Evolutionary conservation across 2,797 vertebrate genomes (phyloP).

Genomic region (Sparus aurata): DNA sequence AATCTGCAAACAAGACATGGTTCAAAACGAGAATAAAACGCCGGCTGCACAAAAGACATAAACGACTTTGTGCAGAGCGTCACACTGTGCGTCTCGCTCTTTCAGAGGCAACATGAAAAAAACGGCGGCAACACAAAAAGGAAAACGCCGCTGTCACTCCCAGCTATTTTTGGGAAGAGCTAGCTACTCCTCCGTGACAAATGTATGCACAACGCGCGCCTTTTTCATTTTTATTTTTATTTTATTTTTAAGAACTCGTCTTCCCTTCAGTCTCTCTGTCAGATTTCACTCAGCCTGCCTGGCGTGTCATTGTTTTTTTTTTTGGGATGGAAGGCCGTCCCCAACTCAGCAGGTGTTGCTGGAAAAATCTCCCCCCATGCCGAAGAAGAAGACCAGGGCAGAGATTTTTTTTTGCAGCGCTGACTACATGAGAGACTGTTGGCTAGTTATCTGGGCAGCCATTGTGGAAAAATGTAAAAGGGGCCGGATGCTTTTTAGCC

Average conservation of each 20-base stretch:
- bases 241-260: constrained; percentile 25
- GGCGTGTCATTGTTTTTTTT: constrained; percentile 36
- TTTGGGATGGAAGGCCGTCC: constrained; percentile 25
- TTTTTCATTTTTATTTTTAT: too few species aligned
- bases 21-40: neutral
- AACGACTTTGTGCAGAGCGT: constrained; percentile 1
- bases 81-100: neutral
- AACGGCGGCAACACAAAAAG: constrained; percentile 24
- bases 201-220: constrained; percentile 41
- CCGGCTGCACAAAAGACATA: neutral
- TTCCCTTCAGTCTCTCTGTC: neutral
- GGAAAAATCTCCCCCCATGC: constrained; percentile 25
- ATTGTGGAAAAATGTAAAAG: constrained; percentile 49
- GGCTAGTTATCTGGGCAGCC: constrained; percentile 49
- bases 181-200: constrained; percentile 44
- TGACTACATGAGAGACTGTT: constrained; percentile 44
- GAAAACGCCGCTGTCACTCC: constrained; percentile 15
- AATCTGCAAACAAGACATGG: constrained; percentile 3
- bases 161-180: constrained; percentile 53
- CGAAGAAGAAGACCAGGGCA: constrained; percentile 21
- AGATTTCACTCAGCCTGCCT: constrained; percentile 31
- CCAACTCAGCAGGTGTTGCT: constrained; percentile 48
- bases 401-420: constrained; percentile 48
- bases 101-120: constrained; percentile 31
- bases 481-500: constrained; percentile 46